phyloP scores from a whole-genome alignment of 2,888 invertebrate genomes.

The Syrista parreyssii region DNA sequence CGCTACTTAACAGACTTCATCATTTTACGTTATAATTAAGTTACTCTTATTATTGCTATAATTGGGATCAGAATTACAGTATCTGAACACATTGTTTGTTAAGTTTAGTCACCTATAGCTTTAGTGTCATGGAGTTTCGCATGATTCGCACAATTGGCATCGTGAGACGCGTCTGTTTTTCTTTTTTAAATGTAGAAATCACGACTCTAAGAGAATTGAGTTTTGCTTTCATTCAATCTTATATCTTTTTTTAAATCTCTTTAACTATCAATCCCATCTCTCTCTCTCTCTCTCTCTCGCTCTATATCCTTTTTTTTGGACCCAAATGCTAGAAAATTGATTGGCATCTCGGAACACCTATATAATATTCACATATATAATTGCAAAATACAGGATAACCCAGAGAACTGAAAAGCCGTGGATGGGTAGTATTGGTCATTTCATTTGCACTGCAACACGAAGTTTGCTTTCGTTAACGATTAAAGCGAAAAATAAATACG shows the following conservation, averaged over 20 bases:
- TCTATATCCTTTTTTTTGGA: slow-evolving; percentile 18
- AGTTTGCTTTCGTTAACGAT: slow-evolving; percentile 5
- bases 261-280: background rate
- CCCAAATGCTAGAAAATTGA: slow-evolving; percentile 38
- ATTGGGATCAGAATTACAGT: slow-evolving; percentile 36
- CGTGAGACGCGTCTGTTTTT: slow-evolving; percentile 34
- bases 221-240: background rate
- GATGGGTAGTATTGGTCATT: slow-evolving; percentile 38
- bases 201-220: slow-evolving; percentile 4
- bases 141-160: slow-evolving; percentile 22
- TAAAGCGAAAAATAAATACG: slow-evolving; percentile 12
- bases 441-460: slow-evolving; percentile 18
- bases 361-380: slow-evolving; percentile 29
- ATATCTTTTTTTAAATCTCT: background rate
- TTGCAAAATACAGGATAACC: slow-evolving; percentile 39
- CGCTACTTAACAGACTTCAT: slow-evolving; percentile 41
- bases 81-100: slow-evolving; percentile 44
- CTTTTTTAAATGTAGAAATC: slow-evolving; percentile 2
- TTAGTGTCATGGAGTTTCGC: slow-evolving; percentile 52
- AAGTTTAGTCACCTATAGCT: slow-evolving; percentile 36
- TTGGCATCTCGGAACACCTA: slow-evolving; percentile 54
- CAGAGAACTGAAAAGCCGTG: slow-evolving; percentile 51
- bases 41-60: slow-evolving; percentile 50
- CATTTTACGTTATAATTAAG: slow-evolving; percentile 23
- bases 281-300: background rate